Base-by-base conservation (phyloP, 2,113 vertebrate genomes). In the Sapajus apella region DNA sequence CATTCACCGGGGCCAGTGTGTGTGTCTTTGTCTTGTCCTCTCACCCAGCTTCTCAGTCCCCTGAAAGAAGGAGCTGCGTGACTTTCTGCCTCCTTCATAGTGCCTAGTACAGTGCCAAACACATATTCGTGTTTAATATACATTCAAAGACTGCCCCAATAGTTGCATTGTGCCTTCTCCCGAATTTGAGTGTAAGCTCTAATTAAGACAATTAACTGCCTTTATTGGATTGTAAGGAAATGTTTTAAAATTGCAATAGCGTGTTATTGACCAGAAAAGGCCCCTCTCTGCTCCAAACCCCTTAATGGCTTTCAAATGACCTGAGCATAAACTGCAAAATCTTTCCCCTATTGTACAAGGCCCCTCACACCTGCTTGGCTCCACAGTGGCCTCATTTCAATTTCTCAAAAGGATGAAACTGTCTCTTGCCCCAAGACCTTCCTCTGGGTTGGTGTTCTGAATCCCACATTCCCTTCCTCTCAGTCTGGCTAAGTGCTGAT, bases 141-240 rank as follows among this genome's bases (percentile, higher is more conserved):
- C 68, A 80, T 45, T 80, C 82, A 30, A 52, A 75, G 43, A 90
- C 43, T 56, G n/a, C 50, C 76, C 61, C 61, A 55, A 80, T 12
- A 77, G 45, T 89, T 91, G 55, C 58, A 91, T 0, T 66, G 45
- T 18, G 8, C 50, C 85, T 94, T 95, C 72, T 64, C 82, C 79
- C 68, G 64, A 96, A 91, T 94, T 88, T 94, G 93, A 88, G 25
- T 56, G 16, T 79, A 89, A 95, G 66, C 37, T 96, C 89, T 89
- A 95, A 97, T 97, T 96, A 95, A 96, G 93, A 97, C 87, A 86
- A 97, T 95, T 94, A 96, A 92, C 81, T 86, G 79, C 55, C 58
- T 94, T 95, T 97, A 97, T 89, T 97, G 95, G 89, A 96, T 93
- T 96, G 50, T 80, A 97, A 95, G 93, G 61, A 92, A 95, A 97